phyloP scores from a whole-genome alignment of 2,113 vertebrate species.

The Tauraco erythrolophus region DNA sequence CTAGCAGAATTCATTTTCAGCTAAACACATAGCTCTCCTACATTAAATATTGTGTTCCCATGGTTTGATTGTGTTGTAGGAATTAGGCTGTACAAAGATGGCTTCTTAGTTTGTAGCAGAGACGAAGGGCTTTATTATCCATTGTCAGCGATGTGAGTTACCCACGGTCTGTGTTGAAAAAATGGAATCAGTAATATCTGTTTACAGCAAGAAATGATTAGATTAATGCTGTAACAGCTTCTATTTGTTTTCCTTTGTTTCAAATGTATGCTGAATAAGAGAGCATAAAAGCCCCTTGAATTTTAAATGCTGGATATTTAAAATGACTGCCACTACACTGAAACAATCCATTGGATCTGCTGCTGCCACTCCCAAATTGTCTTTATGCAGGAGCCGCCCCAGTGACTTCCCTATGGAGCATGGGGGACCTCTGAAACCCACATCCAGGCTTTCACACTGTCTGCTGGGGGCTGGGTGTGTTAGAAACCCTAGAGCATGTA shows the following conservation, averaged over 20 bases:
- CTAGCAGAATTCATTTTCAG: neutral
- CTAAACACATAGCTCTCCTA: neutral
- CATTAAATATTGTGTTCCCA: neutral
- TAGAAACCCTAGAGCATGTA: neutral
- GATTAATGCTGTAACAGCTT: neutral
- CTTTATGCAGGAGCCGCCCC: too few relatives aligned
- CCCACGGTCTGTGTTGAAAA: neutral
- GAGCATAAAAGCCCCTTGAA: neutral
- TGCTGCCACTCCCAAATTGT: neutral
- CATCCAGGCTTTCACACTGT: fast-evolving
- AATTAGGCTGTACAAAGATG: neutral
- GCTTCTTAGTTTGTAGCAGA: neutral
- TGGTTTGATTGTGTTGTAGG: neutral
- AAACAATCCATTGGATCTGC: neutral
- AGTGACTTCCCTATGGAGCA: fast-evolving
- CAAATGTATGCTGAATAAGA: neutral
- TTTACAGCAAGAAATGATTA: neutral
- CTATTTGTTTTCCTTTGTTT: neutral
- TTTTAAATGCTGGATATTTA: neutral
- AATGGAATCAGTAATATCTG: neutral
- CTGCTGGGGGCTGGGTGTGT: neutral
- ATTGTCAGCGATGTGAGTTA: neutral
- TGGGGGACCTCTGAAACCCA: fast-evolving
- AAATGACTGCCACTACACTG: fast-evolving
- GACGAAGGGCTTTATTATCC: neutral